Conservation (phyloP, 1,140 invertebrate genomes). For the Hylyphantes graminicola region DNA sequence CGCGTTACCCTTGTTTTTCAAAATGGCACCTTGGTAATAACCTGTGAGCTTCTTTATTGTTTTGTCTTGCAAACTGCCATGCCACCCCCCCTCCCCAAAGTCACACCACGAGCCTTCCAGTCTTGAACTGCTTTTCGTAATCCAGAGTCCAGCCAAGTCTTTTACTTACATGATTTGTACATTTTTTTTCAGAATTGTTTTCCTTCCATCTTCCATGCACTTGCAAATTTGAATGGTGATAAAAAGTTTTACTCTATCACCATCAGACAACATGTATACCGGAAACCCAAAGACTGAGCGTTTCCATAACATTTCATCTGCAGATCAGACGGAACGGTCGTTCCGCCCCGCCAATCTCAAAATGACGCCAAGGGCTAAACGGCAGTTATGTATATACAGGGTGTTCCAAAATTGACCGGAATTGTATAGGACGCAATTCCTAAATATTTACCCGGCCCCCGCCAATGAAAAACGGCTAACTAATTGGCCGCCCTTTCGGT, state of each 20-base stretch:
- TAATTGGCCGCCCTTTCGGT: too few species aligned
- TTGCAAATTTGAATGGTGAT: not conserved
- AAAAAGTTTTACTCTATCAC: not conserved
- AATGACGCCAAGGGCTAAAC: too few species aligned
- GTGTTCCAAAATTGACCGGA: too few species aligned
- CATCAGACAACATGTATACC: slow-evolving; percentile 12
- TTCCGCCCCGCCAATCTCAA: too few species aligned
- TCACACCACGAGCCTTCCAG: not conserved
- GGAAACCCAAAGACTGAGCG: not conserved
- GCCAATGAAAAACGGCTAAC: too few species aligned
- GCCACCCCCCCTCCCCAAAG: not conserved
- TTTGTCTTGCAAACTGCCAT: not conserved
- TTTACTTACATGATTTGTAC: slow-evolving; percentile 4
- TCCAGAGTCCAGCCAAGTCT: not conserved
- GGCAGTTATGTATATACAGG: too few species aligned
- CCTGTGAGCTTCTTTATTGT: not conserved
- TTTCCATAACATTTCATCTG: not conserved
- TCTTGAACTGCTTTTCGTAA: slow-evolving; percentile 3
- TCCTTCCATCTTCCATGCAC: too few species aligned
- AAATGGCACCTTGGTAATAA: slow-evolving; percentile 24
- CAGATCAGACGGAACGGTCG: too few species aligned
- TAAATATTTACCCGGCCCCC: too few species aligned
- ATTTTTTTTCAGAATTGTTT: not conserved
- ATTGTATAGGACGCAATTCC: too few species aligned
- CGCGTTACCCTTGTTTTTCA: not conserved